A percentile compares a stretch with the other conserved stretches of the same genome.
phyloP scores from a whole-genome alignment of 2,797 vertebrate species.

The Schizothorax lantsangensis region DNA sequence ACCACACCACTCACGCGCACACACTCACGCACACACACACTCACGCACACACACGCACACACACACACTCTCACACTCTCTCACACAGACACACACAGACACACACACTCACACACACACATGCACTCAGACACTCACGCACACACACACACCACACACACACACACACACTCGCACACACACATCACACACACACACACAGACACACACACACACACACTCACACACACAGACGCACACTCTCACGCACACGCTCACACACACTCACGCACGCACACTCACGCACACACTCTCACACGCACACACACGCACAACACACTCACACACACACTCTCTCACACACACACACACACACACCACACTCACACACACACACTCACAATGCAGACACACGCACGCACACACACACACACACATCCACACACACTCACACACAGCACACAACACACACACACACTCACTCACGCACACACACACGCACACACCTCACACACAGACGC shows the following conservation, averaged over 20 bases:
- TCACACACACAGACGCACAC: neutral
- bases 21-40: too few relatives aligned
- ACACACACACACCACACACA: too few relatives aligned
- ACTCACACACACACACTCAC: too few relatives aligned
- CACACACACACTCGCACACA: neutral
- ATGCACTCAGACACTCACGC: too few relatives aligned
- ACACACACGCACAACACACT: too few relatives aligned
- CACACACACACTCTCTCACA: neutral
- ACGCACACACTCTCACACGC: neutral
- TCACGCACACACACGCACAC: too few relatives aligned
- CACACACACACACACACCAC: neutral
- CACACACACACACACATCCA: neutral
- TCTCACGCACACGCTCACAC: neutral
- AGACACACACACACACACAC: neutral
- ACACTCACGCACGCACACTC: neutral
- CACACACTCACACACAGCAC: slow-evolving; percentile 54
- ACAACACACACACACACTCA: slow-evolving; percentile 3
- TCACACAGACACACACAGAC: too few relatives aligned
- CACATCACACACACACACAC: neutral
- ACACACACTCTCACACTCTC: too few relatives aligned
- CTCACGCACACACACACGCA: too few relatives aligned
- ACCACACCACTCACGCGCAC: too few relatives aligned
- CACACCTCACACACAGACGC: neutral
- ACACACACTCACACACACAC: too few relatives aligned
- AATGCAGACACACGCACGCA: too few relatives aligned